Evolutionary conservation across 2,888 invertebrate genomes (phyloP), one percentile per base, ranked within the genome.

Genomic region (Miltochrista miniata): DNA sequence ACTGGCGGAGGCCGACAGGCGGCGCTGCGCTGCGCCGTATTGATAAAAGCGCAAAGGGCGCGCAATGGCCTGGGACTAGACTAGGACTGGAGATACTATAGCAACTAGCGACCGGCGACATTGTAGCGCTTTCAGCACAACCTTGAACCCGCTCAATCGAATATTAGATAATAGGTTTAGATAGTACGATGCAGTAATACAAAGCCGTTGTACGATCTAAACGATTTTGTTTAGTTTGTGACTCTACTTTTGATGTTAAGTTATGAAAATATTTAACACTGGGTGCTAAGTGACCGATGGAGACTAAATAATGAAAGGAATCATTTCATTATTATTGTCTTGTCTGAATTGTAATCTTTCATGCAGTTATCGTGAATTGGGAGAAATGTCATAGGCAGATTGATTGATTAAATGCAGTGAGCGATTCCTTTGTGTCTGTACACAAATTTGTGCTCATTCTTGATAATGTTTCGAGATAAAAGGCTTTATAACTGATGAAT

Each of bases 11-110:
- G 73, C 76, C 87, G 78, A 51, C 67, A 80, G 89, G 76, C 83
- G 88, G 90, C 89, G 88, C 80, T 82, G 75, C 59, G 55, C 53
- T 68, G 50, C 64, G 58, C 59, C 70, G 80, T 89, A 88, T 88
- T 87, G 90, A 89, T 84, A 88, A 87, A 89, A 85, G 84, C 85
- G 88, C 81, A 83, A 81, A 83, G 85, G 85, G 79, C 83, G 76
- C 72, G 70, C 70, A 63, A 48, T 68, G 61, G 67, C 64, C 68
- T 72, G 72, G 76, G 58, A 43, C 58, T 58, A 52, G 59, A 68
- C 8, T 31, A 31, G 11, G n/a, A n/a, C n/a, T n/a, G n/a, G 11
- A 31, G 69, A 72, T 76, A 70, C 72, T 70, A 71, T 60, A 62
- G 62, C 61, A 58, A 60, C 54, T 45, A 29, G 40, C 47, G 40